Conservation (phyloP, 2,113 vertebrate genomes). For the Zapornia atra region DNA sequence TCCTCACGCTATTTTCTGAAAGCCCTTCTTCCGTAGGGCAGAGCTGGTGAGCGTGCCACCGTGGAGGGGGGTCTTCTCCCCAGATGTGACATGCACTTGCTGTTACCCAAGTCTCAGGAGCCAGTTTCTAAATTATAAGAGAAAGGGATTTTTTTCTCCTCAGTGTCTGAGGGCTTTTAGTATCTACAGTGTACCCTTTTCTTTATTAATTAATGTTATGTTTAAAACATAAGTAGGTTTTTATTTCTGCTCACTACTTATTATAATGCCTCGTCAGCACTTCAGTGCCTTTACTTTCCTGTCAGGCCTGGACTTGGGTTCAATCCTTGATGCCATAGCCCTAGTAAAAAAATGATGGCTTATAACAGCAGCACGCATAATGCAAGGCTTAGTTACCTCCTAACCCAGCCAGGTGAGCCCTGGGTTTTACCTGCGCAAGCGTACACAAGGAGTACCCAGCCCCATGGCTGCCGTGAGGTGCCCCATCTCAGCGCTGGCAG, state of each 20-base stretch:
- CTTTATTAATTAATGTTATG: constrained; percentile 68
- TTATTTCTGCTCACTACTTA: constrained; percentile 26
- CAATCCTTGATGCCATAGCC: not conserved
- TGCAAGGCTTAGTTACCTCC: fast-evolving
- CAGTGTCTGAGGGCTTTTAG: constrained; percentile 6
- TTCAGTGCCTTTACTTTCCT: not conserved
- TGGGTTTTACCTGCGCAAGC: fast-evolving
- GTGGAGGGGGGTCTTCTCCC: not conserved
- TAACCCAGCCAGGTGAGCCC: not conserved
- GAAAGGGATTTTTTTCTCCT: constrained; percentile 6
- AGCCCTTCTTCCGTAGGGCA: not conserved
- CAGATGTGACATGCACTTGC: not conserved
- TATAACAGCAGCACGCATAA: not conserved
- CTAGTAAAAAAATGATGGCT: not conserved
- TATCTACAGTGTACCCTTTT: constrained; percentile 4
- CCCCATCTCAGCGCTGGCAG: not conserved
- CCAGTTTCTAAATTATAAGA: not conserved
- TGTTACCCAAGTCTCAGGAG: not conserved
- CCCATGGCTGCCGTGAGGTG: not conserved
- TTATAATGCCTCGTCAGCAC: constrained; percentile 1
- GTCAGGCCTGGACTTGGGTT: not conserved
- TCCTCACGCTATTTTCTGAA: not conserved
- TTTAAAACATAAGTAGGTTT: constrained; percentile 58
- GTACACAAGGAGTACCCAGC: fast-evolving
- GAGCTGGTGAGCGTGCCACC: not conserved